Conservation (phyloP, 2,113 vertebrate genomes). For the Cryptomyrus ogoouensis region DNA sequence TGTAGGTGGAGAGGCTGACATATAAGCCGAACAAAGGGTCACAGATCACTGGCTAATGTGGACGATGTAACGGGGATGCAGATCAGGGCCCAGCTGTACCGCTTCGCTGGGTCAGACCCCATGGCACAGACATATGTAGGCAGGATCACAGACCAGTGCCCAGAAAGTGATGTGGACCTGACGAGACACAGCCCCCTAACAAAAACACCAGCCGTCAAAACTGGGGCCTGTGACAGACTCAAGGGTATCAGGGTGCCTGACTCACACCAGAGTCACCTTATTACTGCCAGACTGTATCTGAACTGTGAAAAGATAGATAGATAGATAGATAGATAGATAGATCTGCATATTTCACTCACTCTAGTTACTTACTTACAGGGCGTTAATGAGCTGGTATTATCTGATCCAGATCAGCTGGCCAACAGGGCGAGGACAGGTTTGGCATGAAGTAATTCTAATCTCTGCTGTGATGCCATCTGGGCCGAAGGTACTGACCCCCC, state of each 20-base stretch:
- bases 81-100: not conserved
- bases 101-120: not conserved
- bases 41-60: not conserved
- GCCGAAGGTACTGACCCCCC: slow-evolving; percentile 40
- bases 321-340: not conserved
- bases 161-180: not conserved
- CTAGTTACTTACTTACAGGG: not conserved
- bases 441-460: slow-evolving; percentile 55
- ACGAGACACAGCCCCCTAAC: not conserved
- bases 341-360: not conserved
- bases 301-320: not conserved
- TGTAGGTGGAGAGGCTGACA: not conserved
- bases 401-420: slow-evolving; percentile 45
- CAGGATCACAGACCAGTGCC: not conserved
- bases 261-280: not conserved
- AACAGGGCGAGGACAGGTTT: slow-evolving; percentile 14
- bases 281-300: not conserved
- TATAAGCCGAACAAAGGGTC: not conserved
- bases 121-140: not conserved
- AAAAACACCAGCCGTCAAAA: not conserved
- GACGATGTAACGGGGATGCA: not conserved
- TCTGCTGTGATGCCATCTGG: slow-evolving; percentile 72
- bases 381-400: slow-evolving; percentile 44
- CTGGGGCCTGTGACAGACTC: not conserved
- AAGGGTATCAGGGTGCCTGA: not conserved